phyloP scores from a whole-genome alignment of 2,888 invertebrate species.

The Ametastegia equiseti region DNA sequence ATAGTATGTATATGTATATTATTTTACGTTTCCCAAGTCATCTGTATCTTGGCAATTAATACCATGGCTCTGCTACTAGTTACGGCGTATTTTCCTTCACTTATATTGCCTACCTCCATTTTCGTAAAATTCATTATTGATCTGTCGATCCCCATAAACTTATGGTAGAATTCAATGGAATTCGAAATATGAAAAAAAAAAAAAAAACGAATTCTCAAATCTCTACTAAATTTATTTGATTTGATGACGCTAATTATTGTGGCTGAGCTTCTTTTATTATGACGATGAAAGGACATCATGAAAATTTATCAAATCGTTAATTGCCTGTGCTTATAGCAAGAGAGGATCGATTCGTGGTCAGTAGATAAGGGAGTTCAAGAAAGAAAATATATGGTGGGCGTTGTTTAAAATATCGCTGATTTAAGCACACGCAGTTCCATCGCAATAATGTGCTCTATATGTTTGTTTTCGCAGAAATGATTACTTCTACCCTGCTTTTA shows the following conservation, averaged over 20 bases:
- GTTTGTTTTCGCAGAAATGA: constrained; percentile 64
- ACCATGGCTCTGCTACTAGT: background rate
- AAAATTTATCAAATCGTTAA: background rate
- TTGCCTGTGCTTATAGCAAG: background rate
- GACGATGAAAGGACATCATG: background rate
- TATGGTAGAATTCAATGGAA: too few relatives aligned
- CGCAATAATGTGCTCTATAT: constrained; percentile 61
- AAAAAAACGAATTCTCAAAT: background rate
- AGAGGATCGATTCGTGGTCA: constrained; percentile 19
- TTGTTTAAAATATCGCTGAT: constrained; percentile 32
- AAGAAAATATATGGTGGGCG: background rate
- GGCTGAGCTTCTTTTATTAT: background rate
- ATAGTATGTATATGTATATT: background rate
- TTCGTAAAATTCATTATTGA: background rate
- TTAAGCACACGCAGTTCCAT: constrained; percentile 15
- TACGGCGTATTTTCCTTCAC: background rate
- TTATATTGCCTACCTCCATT: background rate
- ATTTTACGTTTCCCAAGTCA: background rate
- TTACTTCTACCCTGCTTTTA: constrained; percentile 43
- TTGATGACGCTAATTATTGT: background rate
- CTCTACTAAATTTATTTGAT: background rate
- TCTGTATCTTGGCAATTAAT: constrained; percentile 33
- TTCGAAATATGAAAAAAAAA: too few relatives aligned
- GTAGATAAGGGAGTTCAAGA: constrained; percentile 27
- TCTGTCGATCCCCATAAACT: too few relatives aligned